phyloP scores from a whole-genome alignment of 2,797 vertebrate genomes.

The Petrocephalus sullivani region DNA sequence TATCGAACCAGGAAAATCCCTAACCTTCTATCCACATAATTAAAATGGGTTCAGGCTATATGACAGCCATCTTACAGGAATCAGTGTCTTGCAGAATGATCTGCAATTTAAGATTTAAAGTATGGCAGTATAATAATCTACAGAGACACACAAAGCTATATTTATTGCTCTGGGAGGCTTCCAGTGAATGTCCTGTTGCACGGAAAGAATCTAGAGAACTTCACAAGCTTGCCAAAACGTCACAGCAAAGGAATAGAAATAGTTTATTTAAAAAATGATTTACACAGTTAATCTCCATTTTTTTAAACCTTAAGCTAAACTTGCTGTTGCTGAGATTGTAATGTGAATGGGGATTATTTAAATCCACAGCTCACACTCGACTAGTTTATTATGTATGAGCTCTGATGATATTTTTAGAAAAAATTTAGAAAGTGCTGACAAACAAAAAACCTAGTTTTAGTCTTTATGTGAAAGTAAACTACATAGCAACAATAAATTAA shows the following conservation, averaged over 20 bases:
- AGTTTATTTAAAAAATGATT: neutral
- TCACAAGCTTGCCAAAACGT: neutral
- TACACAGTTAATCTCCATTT: neutral
- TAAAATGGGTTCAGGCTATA: constrained; percentile 12
- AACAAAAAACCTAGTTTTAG: neutral
- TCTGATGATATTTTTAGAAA: neutral
- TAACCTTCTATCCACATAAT: constrained; percentile 22
- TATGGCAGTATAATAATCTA: constrained; percentile 15
- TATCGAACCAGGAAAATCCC: neutral
- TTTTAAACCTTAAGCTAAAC: constrained; percentile 5
- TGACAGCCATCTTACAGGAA: constrained; percentile 16
- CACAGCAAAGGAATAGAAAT: neutral
- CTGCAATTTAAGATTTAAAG: neutral
- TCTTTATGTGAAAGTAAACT: neutral
- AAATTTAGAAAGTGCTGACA: neutral
- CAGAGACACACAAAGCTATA: constrained; percentile 11
- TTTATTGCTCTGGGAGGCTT: neutral
- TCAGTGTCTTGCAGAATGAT: constrained; percentile 19
- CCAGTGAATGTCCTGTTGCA: constrained; percentile 24
- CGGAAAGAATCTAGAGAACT: constrained; percentile 12
- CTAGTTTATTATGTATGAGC: neutral
- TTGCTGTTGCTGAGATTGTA: neutral
- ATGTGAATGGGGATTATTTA: neutral
- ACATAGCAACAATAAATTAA: neutral
- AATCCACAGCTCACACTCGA: neutral